A percentile compares a stretch with the other conserved stretches of the same genome.
phyloP scores from a whole-genome alignment of 2,797 vertebrate genomes.

The Falco peregrinus region DNA sequence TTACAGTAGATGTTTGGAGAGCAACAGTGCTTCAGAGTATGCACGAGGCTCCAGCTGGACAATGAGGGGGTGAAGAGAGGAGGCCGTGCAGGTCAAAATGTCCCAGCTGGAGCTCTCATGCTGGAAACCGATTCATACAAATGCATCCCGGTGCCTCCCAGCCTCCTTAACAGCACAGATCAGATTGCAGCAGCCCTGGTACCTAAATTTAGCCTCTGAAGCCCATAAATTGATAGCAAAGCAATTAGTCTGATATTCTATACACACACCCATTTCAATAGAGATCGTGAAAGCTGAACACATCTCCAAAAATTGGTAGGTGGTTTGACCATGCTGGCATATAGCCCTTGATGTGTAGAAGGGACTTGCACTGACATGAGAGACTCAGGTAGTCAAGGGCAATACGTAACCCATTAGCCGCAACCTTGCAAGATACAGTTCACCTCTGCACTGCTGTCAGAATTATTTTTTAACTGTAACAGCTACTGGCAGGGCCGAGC shows the following conservation, averaged over 20 bases:
- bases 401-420: background rate
- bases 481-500: background rate
- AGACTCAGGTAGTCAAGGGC: background rate
- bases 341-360: background rate
- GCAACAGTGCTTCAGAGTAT: background rate
- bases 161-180: background rate
- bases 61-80: background rate
- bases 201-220: background rate
- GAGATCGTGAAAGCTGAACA: background rate
- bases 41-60: fast-evolving
- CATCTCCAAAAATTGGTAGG: background rate
- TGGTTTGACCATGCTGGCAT: background rate
- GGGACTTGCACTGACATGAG: background rate
- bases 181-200: background rate
- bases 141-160: background rate
- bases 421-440: background rate
- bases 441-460: background rate
- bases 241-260: background rate
- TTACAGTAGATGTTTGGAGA: background rate
- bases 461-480: background rate
- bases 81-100: background rate
- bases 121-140: background rate
- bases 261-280: background rate
- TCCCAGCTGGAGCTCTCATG: background rate
- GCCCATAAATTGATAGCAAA: background rate